A percentile compares a stretch with the other conserved stretches of the same genome.
Conservation (phyloP, 2,888 invertebrate species). For the Seira ritae region DNA sequence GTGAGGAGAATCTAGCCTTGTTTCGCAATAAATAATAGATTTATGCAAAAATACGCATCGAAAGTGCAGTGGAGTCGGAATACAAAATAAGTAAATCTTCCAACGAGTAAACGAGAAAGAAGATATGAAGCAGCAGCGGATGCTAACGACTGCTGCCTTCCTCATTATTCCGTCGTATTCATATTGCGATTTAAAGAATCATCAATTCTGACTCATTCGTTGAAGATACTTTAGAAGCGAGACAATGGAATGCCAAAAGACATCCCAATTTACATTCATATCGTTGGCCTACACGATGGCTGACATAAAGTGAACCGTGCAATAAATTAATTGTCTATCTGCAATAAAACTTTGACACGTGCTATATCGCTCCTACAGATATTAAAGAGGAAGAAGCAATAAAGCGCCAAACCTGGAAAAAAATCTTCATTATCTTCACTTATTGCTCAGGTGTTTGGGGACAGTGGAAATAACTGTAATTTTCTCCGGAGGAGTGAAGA, state of each 20-base stretch:
- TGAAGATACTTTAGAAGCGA: neutral
- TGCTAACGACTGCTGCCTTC: too few relatives aligned
- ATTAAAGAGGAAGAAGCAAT: too few relatives aligned
- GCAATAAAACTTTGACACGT: too few relatives aligned
- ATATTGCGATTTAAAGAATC: neutral
- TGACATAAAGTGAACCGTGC: neutral
- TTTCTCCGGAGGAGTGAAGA: too few relatives aligned
- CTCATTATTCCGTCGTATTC: neutral
- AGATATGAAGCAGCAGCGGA: neutral
- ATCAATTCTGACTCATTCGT: neutral
- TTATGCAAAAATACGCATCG: neutral
- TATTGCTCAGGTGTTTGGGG: too few relatives aligned
- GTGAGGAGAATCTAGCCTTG: constrained; percentile 34
- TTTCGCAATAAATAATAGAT: constrained; percentile 24
- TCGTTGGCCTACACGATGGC: neutral
- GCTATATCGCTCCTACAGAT: too few relatives aligned
- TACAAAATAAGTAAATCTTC: neutral
- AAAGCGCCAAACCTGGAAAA: too few relatives aligned
- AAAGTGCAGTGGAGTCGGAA: neutral
- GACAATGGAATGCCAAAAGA: neutral
- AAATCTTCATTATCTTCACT: neutral
- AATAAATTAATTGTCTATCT: neutral
- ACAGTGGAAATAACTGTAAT: too few relatives aligned
- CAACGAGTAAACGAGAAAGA: too few relatives aligned
- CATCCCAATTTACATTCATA: neutral